Base-by-base conservation (phyloP, 2,113 vertebrate species). In the Paedocypris sp. region DNA sequence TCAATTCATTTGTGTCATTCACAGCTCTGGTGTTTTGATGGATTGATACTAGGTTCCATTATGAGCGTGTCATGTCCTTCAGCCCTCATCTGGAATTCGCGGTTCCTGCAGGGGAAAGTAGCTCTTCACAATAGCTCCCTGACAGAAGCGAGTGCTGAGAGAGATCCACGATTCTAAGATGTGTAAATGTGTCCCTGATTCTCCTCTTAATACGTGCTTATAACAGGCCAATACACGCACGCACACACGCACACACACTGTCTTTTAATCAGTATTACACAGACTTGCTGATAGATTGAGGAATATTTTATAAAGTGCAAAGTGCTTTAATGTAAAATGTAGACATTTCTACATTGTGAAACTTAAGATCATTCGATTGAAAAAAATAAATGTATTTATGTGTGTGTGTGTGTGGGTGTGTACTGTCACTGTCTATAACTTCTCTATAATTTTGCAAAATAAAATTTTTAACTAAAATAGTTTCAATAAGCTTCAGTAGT, bases 21-120 rank as follows among this genome's bases (percentile, higher is more conserved):
- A 41, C 48, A 39, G 33, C 35, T 49, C 41, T 50, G 60, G 51
- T 84, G 80, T 77, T 82, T 79, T 85, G 83, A 86, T 83, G 80
- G 80, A 81, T 80, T 84, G 85, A 85, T 86, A 84, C 69, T 63
- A 81, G 77, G 81, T 77, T 86, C 60, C 71, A 81, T 85, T 85
- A 79, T 85, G 77, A 64, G 70, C 61, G 80, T 85, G 83, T 77
- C 85, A 80, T 60, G 41, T 68, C 68, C 62, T 64, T 56, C 16
- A 46, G 68, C 70, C 59, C 64, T 75, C 69, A 77, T 85, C 82
- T 80, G 77, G 82, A 82, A 67, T 75, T 79, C 77, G 66, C 68
- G 73, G 77, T 82, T 77, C 73, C 63, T 76, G 74, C 61, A 62
- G 64, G 74, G 74, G 76, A 82, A 82, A 83, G 78, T 77, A 79